phyloP scores from a whole-genome alignment of 2,113 vertebrate species.

The Mesoclemmys tuberculata region DNA sequence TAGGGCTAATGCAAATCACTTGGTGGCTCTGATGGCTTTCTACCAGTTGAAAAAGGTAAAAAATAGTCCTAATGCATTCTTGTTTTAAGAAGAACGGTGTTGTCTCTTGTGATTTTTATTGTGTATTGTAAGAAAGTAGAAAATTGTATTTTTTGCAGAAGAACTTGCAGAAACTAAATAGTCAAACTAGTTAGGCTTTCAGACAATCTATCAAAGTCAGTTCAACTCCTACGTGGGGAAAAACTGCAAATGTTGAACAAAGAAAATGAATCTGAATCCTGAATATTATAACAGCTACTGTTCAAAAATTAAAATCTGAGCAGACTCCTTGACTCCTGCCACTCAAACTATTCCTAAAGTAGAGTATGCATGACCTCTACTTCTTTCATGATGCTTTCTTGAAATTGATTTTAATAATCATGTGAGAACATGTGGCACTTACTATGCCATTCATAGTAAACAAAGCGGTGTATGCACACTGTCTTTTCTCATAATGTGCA shows the following conservation, averaged over 20 bases:
- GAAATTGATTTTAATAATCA: neutral
- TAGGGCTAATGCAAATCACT: neutral
- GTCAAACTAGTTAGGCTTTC: neutral
- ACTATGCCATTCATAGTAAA: neutral
- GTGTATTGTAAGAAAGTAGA: neutral
- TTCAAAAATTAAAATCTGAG: neutral
- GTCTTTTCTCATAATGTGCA: neutral
- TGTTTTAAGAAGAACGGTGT: neutral
- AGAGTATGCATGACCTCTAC: neutral
- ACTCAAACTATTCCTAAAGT: neutral
- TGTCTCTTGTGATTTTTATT: neutral
- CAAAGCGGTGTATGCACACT: neutral
- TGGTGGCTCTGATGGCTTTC: neutral
- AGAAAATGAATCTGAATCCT: neutral
- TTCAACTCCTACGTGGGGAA: neutral
- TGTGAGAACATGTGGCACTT: neutral
- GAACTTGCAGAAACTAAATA: neutral
- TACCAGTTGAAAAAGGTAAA: neutral
- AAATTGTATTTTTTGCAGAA: neutral
- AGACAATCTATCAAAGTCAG: neutral
- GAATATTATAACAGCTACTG: accelerated
- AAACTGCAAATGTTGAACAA: neutral
- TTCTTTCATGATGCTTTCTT: neutral
- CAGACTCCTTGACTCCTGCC: neutral
- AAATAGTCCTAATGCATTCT: neutral